phyloP scores from a whole-genome alignment of 2,888 invertebrate genomes.

The Eueremaeus valkanovi region DNA sequence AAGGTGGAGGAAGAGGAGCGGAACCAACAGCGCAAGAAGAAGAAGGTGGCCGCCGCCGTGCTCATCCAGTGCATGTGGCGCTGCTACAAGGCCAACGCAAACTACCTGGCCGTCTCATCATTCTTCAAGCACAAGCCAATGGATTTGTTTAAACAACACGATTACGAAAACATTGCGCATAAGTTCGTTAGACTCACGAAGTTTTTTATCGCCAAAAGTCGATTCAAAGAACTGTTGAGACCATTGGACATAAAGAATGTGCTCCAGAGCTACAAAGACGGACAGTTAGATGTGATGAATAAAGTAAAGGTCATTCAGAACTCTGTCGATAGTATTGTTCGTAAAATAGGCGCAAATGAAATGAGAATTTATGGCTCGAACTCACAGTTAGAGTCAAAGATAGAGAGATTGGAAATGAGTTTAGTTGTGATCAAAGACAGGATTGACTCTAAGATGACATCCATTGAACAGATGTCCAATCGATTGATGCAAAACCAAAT shows the following conservation, averaged over 20 bases:
- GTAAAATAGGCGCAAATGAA: conserved; percentile 33
- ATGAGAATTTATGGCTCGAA: neutral
- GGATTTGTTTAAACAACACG: conserved; percentile 37
- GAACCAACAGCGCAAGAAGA: conserved; percentile 37
- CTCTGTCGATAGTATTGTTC: conserved; percentile 21
- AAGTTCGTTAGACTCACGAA: conserved; percentile 37
- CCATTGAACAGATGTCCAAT: too few species aligned
- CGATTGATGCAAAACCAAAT: too few species aligned
- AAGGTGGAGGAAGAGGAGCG: conserved; percentile 40
- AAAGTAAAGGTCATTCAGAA: conserved; percentile 29
- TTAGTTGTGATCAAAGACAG: neutral
- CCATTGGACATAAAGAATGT: conserved; percentile 38
- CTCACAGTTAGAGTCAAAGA: neutral
- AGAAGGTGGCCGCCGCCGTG: conserved; percentile 37
- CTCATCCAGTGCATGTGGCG: conserved; percentile 38
- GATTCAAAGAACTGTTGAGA: conserved; percentile 34
- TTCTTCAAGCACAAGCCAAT: conserved; percentile 38
- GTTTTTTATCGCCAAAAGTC: conserved; percentile 22
- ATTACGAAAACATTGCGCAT: conserved; percentile 32
- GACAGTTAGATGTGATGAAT: conserved; percentile 37
- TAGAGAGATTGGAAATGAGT: neutral
- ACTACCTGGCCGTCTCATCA: conserved; percentile 11
- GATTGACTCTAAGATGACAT: neutral
- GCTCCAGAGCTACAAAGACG: conserved; percentile 37
- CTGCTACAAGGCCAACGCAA: conserved; percentile 36